phyloP scores from a whole-genome alignment of 2,113 vertebrate species.

The Meles meles region DNA sequence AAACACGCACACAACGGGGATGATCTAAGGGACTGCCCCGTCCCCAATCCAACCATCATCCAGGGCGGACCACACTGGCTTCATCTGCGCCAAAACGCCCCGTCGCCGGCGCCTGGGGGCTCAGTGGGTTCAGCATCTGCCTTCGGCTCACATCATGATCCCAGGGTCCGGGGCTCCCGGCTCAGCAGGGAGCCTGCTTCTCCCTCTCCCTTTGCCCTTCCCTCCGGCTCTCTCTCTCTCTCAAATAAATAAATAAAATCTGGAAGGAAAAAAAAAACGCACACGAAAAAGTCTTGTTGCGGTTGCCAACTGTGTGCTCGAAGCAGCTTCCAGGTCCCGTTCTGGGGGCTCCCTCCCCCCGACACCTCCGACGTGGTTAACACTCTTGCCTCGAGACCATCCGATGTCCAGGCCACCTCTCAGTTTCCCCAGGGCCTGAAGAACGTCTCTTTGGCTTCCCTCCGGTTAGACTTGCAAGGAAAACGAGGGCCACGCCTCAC shows the following conservation, averaged over 20 bases:
- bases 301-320: accelerated
- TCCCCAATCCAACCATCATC: background rate
- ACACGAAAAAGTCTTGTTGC: background rate
- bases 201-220: too few species aligned
- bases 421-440: background rate
- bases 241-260: too few species aligned
- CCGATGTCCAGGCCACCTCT: background rate
- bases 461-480: background rate
- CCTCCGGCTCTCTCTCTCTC: too few species aligned
- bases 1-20: background rate
- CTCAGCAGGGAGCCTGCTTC: too few species aligned
- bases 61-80: background rate
- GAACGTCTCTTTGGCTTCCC: background rate
- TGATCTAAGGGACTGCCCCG: background rate
- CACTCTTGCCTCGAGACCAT: background rate
- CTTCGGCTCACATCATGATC: too few species aligned
- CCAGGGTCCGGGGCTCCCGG: too few species aligned
- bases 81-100: background rate
- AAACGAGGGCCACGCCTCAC: background rate
- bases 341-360: background rate
- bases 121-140: too few species aligned
- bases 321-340: background rate
- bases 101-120: too few species aligned
- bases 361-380: accelerated
- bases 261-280: too few species aligned